Percentiles rank a stretch among this genome's conserved stretches.
Evolutionary conservation across 1,140 invertebrate genomes (phyloP).

Genomic region (Anagrus nilaparvatae): DNA sequence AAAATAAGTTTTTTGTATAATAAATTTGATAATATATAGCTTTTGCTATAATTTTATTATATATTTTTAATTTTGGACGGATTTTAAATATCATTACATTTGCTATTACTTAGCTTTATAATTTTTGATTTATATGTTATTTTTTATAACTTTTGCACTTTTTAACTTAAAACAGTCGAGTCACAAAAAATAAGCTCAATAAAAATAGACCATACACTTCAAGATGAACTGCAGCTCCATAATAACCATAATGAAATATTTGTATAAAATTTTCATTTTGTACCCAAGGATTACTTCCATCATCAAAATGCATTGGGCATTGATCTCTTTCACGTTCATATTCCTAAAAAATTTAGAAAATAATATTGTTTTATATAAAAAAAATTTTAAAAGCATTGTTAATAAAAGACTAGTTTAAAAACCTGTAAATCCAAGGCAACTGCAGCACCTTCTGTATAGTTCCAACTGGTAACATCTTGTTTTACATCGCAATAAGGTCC

Average conservation of each 20-base stretch:
- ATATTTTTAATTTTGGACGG: no score
- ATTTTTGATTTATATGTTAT: no score
- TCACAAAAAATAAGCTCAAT: no score
- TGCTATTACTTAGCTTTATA: no score
- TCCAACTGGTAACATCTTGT: slow-evolving; percentile 82
- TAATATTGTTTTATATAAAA: background rate
- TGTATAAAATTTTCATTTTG: slow-evolving; percentile 59
- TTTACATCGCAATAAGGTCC: slow-evolving; percentile 83
- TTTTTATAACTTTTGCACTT: no score
- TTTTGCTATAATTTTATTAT: no score
- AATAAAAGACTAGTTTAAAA: background rate
- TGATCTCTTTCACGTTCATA: slow-evolving; percentile 62
- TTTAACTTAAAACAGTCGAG: no score
- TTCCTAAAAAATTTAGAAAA: slow-evolving; percentile 31
- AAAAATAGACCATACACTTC: no score
- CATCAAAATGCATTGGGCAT: slow-evolving; percentile 91
- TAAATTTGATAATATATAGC: no score
- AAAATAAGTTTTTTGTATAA: no score
- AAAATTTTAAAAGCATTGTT: background rate
- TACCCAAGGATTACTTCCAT: slow-evolving; percentile 78
- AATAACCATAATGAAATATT: slow-evolving; percentile 49
- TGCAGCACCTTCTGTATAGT: slow-evolving; percentile 81
- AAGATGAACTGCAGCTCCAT: background rate
- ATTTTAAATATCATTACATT: no score
- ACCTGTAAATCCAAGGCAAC: slow-evolving; percentile 74